Conservation (phyloP, 2,888 invertebrate species). For the Drosophila heteroneura region DNA sequence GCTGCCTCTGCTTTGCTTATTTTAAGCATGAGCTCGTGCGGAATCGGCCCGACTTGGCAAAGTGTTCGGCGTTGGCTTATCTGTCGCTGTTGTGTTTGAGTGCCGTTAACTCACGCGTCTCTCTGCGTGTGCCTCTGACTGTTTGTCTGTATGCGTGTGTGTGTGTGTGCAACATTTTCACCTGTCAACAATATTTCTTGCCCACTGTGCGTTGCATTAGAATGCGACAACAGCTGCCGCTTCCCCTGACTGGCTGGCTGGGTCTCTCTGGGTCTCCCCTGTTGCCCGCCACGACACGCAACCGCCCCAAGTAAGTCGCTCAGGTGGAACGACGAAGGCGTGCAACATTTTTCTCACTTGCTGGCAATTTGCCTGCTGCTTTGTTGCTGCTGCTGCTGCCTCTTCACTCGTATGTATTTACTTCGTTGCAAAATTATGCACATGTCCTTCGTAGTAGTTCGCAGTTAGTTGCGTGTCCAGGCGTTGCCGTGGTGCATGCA, state of each 20-base stretch:
- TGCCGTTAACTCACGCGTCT: conserved; percentile 64
- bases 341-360: conserved; percentile 69
- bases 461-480: conserved; percentile 61
- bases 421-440: conserved; percentile 55
- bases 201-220: conserved; percentile 76
- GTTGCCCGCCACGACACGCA: conserved; percentile 32
- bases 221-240: conserved; percentile 72
- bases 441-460: conserved; percentile 68
- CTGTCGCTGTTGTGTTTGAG: conserved; percentile 48
- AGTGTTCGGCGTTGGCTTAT: conserved; percentile 28
- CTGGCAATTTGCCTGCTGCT: conserved; percentile 45
- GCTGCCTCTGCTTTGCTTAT: background rate
- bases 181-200: conserved; percentile 80
- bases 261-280: conserved; percentile 18
- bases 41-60: conserved; percentile 8
- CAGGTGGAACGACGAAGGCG: conserved; percentile 59
- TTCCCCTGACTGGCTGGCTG: conserved; percentile 19
- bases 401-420: conserved; percentile 29
- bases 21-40: conserved; percentile 3
- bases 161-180: conserved; percentile 59
- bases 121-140: conserved; percentile 15
- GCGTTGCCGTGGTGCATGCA: conserved; percentile 61
- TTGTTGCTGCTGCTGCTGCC: conserved; percentile 14
- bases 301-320: conserved; percentile 60
- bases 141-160: conserved; percentile 24